Conservation (phyloP, 2,797 vertebrate genomes). For the Brotula barbata region DNA sequence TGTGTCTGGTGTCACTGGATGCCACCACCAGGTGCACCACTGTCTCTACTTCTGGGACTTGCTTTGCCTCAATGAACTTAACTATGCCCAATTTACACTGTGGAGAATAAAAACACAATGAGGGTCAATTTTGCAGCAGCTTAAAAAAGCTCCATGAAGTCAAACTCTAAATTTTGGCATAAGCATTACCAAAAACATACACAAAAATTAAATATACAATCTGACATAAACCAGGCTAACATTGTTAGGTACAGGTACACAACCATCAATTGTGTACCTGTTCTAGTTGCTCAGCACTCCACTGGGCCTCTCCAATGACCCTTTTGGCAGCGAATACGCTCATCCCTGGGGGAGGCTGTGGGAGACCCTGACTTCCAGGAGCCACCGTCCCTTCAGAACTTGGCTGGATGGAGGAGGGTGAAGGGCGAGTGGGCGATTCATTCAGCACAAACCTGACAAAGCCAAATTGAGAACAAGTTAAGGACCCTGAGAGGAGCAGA, state of each 20-base stretch:
- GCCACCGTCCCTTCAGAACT: slow-evolving; percentile 73
- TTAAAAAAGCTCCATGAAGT: no score
- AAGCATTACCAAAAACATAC: neutral
- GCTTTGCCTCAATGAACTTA: slow-evolving; percentile 95
- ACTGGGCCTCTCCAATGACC: slow-evolving; percentile 93
- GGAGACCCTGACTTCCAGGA: slow-evolving; percentile 81
- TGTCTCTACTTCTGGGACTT: slow-evolving; percentile 94
- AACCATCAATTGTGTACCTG: slow-evolving; percentile 80
- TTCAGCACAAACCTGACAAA: slow-evolving; percentile 90
- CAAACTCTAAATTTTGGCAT: no score
- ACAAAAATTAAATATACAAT: neutral
- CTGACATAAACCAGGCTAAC: neutral
- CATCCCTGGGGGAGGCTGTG: slow-evolving; percentile 96
- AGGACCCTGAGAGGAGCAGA: neutral
- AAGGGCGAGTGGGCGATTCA: slow-evolving; percentile 91
- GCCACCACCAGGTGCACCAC: slow-evolving; percentile 95
- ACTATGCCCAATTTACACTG: slow-evolving; percentile 98
- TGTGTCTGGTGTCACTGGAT: slow-evolving; percentile 95
- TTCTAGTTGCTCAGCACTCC: slow-evolving; percentile 95
- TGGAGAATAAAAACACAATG: slow-evolving; percentile 10
- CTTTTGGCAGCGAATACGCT: slow-evolving; percentile 96
- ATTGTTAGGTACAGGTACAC: no score
- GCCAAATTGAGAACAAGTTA: neutral
- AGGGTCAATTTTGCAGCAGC: no score
- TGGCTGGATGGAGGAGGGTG: slow-evolving; percentile 83